Base-by-base conservation (phyloP, 2,888 invertebrate species). In the Coleophora flavipennella region DNA sequence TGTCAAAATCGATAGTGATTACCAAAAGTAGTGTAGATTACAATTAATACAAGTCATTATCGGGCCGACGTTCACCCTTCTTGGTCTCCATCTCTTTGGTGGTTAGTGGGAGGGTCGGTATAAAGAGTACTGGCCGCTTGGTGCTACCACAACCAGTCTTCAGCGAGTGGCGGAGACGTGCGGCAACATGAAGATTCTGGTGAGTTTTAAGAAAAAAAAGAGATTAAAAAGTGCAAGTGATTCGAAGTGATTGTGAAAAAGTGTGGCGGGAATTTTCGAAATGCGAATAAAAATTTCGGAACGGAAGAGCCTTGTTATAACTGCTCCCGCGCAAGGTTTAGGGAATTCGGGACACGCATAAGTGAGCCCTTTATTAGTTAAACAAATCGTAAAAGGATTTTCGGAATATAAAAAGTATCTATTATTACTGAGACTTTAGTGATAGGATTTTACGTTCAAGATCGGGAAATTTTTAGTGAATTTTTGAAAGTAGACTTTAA, bases 171-270 rank as follows among this genome's bases (percentile, higher is more conserved):
- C 78, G 81, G 69, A 77, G 80, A 80, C 76, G 54, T 64, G 55
- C 57, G 71, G 73, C 83, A 79, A 76, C 79, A 83, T 85, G 84
- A 85, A 84, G 81, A 66, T 70, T 59, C 72, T 75, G 84, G 84
- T 84, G 73, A 84, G 84, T 81, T 49, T 35, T 29, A 20, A 7
- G 29, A n/a, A n/a, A 29, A 51, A 45, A 46, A 43, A 10, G 46
- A 52, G 57, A 58, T 58, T 59, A 45, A 58, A 61, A 45, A 45
- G 53, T 52, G 51, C 35, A 35, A 45, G 46, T 46, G 46, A 44
- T 27, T 28, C 31, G 29, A 33, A 29, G 36, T 13, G 31, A 36
- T 36, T 10, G 31, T 25, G 28, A 13, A 39, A 13, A 25, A 48
- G 51, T 49, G 54, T 34, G 49, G 50, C 52, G 54, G 32, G 35